phyloP scores from a whole-genome alignment of 2,888 invertebrate genomes.

The Orthonychiurus folsomi region DNA sequence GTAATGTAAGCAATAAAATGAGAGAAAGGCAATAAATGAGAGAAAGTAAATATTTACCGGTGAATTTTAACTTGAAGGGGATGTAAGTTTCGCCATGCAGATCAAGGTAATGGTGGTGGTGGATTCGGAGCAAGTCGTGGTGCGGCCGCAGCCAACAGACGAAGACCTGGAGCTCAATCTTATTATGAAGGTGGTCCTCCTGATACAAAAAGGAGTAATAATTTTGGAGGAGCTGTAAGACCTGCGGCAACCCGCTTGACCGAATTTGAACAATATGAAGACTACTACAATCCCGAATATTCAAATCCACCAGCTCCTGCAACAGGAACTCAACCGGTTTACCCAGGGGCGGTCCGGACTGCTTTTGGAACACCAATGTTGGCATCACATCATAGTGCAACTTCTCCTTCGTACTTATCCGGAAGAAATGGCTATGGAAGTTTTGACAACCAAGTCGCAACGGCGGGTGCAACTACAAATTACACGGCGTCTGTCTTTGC shows the following conservation, averaged over 20 bases:
- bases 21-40: too few relatives aligned
- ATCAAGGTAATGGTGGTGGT: conserved; percentile 8
- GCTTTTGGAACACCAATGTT: neutral
- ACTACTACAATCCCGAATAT: conserved; percentile 15
- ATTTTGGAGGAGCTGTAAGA: conserved; percentile 8
- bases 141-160: conserved; percentile 2
- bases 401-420: neutral
- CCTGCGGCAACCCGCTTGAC: neutral
- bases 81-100: conserved; percentile 48
- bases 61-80: too few relatives aligned
- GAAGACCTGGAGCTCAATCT: conserved; percentile 15
- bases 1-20: too few relatives aligned
- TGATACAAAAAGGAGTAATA: conserved; percentile 18
- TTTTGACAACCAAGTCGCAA: neutral
- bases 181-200: conserved; percentile 22
- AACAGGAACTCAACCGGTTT: conserved; percentile 16
- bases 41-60: too few relatives aligned
- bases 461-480: conserved; percentile 12
- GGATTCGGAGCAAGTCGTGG: conserved; percentile 2
- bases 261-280: conserved; percentile 23
- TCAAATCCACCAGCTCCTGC: conserved; percentile 18
- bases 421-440: neutral
- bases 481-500: conserved; percentile 18
- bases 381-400: neutral
- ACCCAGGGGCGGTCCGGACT: conserved; percentile 4